Conservation (phyloP, 2,797 vertebrate species). For the Etheostoma nigrum region DNA sequence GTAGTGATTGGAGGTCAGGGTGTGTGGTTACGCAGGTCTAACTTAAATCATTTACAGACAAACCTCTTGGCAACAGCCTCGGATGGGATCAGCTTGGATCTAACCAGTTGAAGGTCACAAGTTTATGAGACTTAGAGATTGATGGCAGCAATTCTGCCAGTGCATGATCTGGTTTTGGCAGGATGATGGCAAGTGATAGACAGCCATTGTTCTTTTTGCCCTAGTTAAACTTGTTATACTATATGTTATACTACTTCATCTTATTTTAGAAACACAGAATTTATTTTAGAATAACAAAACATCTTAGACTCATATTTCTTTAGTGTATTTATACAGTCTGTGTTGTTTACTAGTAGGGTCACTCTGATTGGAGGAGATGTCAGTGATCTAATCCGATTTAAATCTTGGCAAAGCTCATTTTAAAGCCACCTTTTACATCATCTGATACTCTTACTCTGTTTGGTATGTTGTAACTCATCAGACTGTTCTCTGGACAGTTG, state of each 20-base stretch:
- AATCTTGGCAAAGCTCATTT: constrained; percentile 3
- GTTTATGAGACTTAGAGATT: constrained; percentile 49
- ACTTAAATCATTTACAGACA: constrained; percentile 68
- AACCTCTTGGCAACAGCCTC: constrained; percentile 34
- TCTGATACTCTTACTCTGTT: not conserved
- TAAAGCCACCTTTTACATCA: not conserved
- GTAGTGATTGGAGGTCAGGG: constrained; percentile 29
- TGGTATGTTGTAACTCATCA: not conserved
- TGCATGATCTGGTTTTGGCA: not conserved
- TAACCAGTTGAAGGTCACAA: constrained; percentile 29
- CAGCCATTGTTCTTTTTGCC: not conserved
- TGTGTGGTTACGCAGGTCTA: constrained; percentile 50
- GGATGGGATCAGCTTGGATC: constrained; percentile 57
- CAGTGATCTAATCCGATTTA: constrained; percentile 26
- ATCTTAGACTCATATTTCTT: not conserved
- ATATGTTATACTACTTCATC: not conserved
- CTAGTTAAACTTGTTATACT: not conserved
- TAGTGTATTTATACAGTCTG: not conserved
- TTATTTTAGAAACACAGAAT: not conserved
- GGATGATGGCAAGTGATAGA: not conserved
- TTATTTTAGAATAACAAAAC: not conserved
- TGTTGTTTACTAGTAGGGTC: not conserved
- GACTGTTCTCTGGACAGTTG: not conserved
- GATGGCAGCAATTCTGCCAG: constrained; percentile 4
- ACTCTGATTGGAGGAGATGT: not conserved